A percentile compares a stretch with the other conserved stretches of the same genome.
Evolutionary conservation across 2,113 vertebrate genomes (phyloP).

Genomic region (Scytalopus superciliaris): DNA sequence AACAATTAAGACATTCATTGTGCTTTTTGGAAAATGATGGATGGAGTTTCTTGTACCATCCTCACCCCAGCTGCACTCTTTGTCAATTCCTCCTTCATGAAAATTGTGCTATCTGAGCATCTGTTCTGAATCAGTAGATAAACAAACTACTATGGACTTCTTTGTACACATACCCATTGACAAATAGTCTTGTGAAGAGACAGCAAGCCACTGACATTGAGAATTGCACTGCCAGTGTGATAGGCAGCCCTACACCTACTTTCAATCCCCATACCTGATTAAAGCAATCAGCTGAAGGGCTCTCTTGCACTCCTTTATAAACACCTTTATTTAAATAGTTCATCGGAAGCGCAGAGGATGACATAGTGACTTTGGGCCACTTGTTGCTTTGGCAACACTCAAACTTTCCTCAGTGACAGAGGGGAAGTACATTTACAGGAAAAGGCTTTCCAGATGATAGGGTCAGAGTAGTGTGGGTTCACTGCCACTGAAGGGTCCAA

Average conservation of each 20-base stretch:
- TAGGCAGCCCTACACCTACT: background rate
- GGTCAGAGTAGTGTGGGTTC: background rate
- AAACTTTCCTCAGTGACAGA: background rate
- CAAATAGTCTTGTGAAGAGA: background rate
- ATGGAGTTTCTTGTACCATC: conserved; percentile 56
- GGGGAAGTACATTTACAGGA: background rate
- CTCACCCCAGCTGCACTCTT: conserved; percentile 47
- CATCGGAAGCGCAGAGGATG: background rate
- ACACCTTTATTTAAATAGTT: background rate
- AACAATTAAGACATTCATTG: conserved; percentile 57
- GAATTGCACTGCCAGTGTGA: background rate
- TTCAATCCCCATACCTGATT: background rate
- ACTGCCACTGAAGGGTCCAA: background rate
- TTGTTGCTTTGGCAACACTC: background rate
- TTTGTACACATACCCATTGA: background rate
- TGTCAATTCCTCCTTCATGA: background rate
- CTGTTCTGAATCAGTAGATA: conserved; percentile 16
- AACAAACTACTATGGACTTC: background rate
- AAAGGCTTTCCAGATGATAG: background rate
- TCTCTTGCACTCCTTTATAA: background rate
- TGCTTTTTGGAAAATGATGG: background rate
- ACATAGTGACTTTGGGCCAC: background rate
- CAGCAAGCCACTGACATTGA: background rate
- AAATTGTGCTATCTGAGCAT: conserved; percentile 18
- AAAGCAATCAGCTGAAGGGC: background rate